phyloP scores from a whole-genome alignment of 2,113 vertebrate genomes.

The Baryphthengus martii region DNA sequence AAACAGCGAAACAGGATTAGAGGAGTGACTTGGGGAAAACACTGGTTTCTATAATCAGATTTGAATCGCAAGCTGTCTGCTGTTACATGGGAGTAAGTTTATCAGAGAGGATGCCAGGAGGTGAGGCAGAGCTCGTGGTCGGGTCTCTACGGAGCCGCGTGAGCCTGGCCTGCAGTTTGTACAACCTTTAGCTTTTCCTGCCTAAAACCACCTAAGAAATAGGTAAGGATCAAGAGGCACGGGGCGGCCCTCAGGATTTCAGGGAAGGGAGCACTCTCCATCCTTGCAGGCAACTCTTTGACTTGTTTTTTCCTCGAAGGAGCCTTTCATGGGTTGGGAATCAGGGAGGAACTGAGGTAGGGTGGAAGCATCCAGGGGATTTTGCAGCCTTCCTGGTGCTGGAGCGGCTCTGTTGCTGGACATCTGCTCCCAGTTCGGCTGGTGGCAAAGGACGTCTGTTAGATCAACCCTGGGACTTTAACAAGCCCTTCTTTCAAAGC shows the following conservation, averaged over 20 bases:
- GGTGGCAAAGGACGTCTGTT: neutral
- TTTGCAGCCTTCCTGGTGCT: neutral
- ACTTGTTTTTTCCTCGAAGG: neutral
- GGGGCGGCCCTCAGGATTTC: neutral
- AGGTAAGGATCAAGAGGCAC: neutral
- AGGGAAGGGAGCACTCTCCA: neutral
- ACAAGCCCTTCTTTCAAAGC: neutral
- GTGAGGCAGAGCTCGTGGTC: neutral
- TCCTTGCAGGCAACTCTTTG: neutral
- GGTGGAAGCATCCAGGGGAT: neutral
- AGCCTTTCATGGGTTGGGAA: neutral
- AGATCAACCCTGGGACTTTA: neutral
- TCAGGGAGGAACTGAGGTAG: neutral
- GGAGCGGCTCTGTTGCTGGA: neutral
- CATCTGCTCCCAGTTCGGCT: neutral
- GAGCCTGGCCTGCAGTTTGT: neutral
- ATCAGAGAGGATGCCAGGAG: neutral
- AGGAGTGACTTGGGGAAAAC: constrained; percentile 11
- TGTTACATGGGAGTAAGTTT: neutral
- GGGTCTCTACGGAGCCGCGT: neutral
- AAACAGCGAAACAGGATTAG: neutral
- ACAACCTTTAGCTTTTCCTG: neutral
- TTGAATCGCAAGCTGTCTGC: constrained; percentile 12
- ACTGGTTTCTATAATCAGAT: constrained; percentile 18
- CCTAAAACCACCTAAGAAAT: neutral